Evolutionary conservation across 2,797 vertebrate species (phyloP), one percentile per base, ranked within the genome.

Genomic region (Chrosomus eos): DNA sequence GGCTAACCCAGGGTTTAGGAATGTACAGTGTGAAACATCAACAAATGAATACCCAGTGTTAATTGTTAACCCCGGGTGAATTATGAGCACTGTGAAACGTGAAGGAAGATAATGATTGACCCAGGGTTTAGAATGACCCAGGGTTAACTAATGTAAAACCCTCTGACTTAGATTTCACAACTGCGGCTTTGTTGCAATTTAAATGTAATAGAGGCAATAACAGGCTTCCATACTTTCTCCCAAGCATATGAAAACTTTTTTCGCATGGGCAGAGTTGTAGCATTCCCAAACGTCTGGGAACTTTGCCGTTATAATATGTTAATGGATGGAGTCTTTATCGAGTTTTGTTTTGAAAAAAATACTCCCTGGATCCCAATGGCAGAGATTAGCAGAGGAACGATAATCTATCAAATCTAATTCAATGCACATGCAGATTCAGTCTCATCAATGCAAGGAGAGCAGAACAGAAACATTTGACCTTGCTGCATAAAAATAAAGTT

Each of bases 391-490:
- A 86, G 91, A 91, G 87, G 83, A 90, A 87, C 89, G 45, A 89
- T 92, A 92, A 91, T 90, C 90, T 92, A 91, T 92, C 92, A 91
- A 89, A 89, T 94, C 88, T 89, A 87, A 89, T 92, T 91, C 90
- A 90, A 87, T 88, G 90, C 81, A 86, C 82, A 83, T 87, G 89
- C 72, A 16, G 90, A 90, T 90, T 91, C 78, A 85, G 70, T 89
- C 93, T 94, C 93, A 93, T 94, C 93, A 93, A 92, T 85, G 89
- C 85, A 87, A 85, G 31, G 86, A 91, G 90, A 92, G 89, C 88
- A 89, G 90, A 93, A 92, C 81, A 6, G 92, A 94, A 93, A 91
- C 91, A 89, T 92, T 93, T 95, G 93, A 94, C 95, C 94, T 95
- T 90, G 84, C 45, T 40, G 91, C 89, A 91, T 94, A 94, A 95